Evolutionary conservation across 2,888 invertebrate genomes (phyloP), one percentile per base, ranked within the genome.

Genomic region (Sepioteuthis lessoniana): DNA sequence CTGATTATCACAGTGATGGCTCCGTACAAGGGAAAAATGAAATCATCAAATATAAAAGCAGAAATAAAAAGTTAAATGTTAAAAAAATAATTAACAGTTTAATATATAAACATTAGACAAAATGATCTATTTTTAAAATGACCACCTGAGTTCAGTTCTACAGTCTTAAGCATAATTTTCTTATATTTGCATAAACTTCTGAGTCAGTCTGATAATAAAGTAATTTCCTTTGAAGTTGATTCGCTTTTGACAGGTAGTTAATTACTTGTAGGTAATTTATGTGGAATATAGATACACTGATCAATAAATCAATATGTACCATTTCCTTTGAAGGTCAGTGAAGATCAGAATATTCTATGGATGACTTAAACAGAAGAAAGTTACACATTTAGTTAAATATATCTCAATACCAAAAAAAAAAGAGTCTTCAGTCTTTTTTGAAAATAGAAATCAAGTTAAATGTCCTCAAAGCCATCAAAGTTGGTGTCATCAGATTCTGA

Each of bases 201-300:
- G n/a, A 76, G 19, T 35, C 16, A 19, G 3, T 76, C 35, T 76
- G 76, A 35, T 76, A 76, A 76, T 76, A n/a, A 25, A 8, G 76
- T n/a, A 16, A 76, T 76, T 76, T 10, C n/a, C 16, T 76, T 76
- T 76, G 1, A 35, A 76, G 76, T 76, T 50, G 19, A 50, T 50
- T 50, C 50, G 3, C 50, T 55, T 76, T 76, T 76, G 76, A 76
- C 76, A 76, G 55, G 55, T 55, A 55, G 76, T 76, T 76, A 76
- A 76, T 76, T 76, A 76, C 76, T 76, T n/a, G 35, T 76, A 76
- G 76, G 76, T 76, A 76, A 76, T 76, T 76, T 76, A 76, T 76
- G 76, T 76, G 76, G 76, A 76, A 76, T n/a, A 76, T 76, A n/a
- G 76, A 76, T 55, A 76, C 13, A 35, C 35, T 35, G 13, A 76